Base-by-base conservation (phyloP, 2,113 vertebrate species). In the Machaerirhynchus nigripectus region DNA sequence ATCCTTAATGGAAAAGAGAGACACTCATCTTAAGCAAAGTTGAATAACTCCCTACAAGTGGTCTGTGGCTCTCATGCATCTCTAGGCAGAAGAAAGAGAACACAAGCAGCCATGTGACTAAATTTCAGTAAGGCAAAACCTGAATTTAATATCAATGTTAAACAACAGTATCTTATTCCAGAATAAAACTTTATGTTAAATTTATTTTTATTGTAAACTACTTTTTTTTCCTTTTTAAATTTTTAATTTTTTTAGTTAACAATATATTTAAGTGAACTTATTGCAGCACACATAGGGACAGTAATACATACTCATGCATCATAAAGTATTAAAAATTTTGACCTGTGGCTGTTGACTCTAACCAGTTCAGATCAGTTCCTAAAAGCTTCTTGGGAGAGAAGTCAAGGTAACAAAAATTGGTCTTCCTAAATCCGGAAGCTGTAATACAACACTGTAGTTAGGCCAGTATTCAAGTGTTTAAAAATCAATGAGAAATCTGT, bases 201-300 rank as follows among this genome's bases (percentile, higher is more conserved):
- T 11, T 42, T 71, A 23, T 55, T 89, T 87, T 70, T 84, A 27
- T 33, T 10, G 31, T n/a, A 74, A 77, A 2, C 4, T 55, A 1
- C 7, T 24, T 30, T 9, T n/a, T 21, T 42, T 35, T 22, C 1
- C 1, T 6, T 27, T 15, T 14, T 14, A 20, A 31, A 4, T 5
- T 23, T 35, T 8, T 8, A 31, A 20, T 50, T 47, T 55, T 35
- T 79, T 27, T 5, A 56, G 17, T 42, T 55, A 67, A n/a, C 11
- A 37, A 31, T 15, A 6, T 20, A 46, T 87, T 87, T 74, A 49
- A 24, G 15, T 68, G 20, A 30, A 13, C 26, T 80, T 47, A 28
- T 22, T 35, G 24, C 3, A 61, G 3, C 26, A 44, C 8, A 35
- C 3, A 47, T 24, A 88, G 9, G 8, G 22, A 53, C 15, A 64